These are phyloP conservation scores for Crotalus tigris DNA, from an alignment of 2,113 vertebrate species.

Conservation along the genomic window DNA sequence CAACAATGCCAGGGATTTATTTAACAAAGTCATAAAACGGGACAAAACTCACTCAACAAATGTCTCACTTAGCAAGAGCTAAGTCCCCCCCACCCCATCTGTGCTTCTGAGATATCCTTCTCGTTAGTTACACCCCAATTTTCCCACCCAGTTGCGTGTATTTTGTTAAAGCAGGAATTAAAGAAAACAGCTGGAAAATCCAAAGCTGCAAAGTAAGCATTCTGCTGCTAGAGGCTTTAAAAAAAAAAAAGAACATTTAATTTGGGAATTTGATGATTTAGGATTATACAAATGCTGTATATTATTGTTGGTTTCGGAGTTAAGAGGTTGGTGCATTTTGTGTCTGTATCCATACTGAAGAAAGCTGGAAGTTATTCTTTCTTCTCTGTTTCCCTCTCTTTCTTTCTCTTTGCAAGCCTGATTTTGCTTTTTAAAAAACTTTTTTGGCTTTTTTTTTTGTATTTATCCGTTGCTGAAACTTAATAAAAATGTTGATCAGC, in stretches of 20 bases:
- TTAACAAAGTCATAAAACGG: too few relatives aligned
- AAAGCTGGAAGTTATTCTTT: not conserved
- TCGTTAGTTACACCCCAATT: not conserved
- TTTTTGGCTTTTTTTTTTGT: too few relatives aligned
- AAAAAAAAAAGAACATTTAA: not conserved
- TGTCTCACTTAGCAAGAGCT: too few relatives aligned
- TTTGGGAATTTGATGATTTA: not conserved
- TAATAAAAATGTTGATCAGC: not conserved
- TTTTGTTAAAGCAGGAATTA: not conserved
- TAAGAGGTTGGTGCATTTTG: not conserved
- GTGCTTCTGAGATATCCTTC: not conserved
- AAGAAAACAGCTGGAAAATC: not conserved
- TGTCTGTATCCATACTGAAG: not conserved
- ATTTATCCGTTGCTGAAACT: too few relatives aligned
- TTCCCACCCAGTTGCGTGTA: not conserved
- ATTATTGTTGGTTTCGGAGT: not conserved
- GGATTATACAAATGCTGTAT: not conserved
- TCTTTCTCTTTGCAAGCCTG: not conserved
- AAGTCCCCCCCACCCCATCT: not conserved
- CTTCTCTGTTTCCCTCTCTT: not conserved
- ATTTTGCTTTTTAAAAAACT: not conserved
- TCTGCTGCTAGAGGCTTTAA: not conserved
- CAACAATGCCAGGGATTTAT: too few relatives aligned
- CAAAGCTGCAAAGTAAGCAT: not conserved
- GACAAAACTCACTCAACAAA: too few relatives aligned